Evolutionary conservation across 2,888 invertebrate species (phyloP), one percentile per base, ranked within the genome.

Genomic region (Dione juno): DNA sequence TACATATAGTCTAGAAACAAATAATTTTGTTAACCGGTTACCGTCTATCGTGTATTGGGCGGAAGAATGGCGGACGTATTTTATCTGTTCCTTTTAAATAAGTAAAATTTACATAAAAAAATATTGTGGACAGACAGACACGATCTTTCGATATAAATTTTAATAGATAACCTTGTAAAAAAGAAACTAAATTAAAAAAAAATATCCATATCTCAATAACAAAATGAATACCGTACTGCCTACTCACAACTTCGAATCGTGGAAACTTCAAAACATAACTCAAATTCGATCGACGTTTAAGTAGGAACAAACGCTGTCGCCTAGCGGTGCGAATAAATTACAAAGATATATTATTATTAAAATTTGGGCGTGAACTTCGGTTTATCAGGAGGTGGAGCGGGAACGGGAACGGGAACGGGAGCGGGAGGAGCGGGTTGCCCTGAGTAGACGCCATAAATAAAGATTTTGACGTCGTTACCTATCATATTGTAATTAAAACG

Each of bases 271-370:
- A 66, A 66, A 67, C 43, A 72, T 78, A 80, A 79, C 73, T 80
- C 79, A 79, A 72, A 75, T 76, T 79, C 79, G 79, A 79, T 77
- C 77, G 77, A 75, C 76, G 76, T 73, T 80, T 78, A 81, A 81
- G 80, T 80, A 79, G 81, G 84, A 82, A 82, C 83, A 83, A 85
- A 79, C 84, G 79, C 76, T 78, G 82, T 82, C 81, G 83, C 80
- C 81, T 81, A 83, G 82, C 82, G 83, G 83, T 86, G 86, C 88
- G 83, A 87, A 92, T 92, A 92, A 92, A 92, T 92, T 92, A 90
- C 86, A 86, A 90, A 91, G 91, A 92, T 91, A 90, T 92, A 92
- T 90, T 91, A 89, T 91, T 92, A 92, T 91, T 92, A 92, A 92
- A 92, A 92, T 92, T 91, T 90, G 84, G 87, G 81, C 83, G 84